phyloP scores from a whole-genome alignment of 2,113 vertebrate species.

The Glaucomys volans region DNA sequence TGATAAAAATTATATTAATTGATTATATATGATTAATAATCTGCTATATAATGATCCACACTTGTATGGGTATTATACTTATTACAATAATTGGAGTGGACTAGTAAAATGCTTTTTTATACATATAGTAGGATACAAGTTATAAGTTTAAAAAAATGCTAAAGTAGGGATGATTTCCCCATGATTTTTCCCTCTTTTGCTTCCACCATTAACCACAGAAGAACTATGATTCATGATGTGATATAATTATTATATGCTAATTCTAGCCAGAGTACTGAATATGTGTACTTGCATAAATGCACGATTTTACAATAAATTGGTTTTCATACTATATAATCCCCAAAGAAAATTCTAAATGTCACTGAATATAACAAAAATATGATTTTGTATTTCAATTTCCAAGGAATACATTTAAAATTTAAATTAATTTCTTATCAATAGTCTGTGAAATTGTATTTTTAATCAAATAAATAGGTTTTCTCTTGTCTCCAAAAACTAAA shows the following conservation, averaged over 20 bases:
- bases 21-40: neutral
- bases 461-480: neutral
- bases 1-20: neutral
- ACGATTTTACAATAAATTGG: slow-evolving; percentile 75
- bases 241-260: slow-evolving; percentile 79
- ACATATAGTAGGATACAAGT: neutral
- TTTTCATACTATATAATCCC: slow-evolving; percentile 62
- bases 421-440: slow-evolving; percentile 33
- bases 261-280: slow-evolving; percentile 74
- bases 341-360: slow-evolving; percentile 42
- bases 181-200: slow-evolving; percentile 61
- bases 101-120: neutral
- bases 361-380: slow-evolving; percentile 48
- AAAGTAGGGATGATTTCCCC: slow-evolving; percentile 49
- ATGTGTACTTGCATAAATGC: slow-evolving; percentile 65
- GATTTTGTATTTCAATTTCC: neutral
- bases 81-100: slow-evolving; percentile 22
- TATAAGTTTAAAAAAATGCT: slow-evolving; percentile 38
- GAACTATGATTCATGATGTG: slow-evolving; percentile 46
- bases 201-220: slow-evolving; percentile 64
- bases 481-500: neutral
- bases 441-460: neutral
- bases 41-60: neutral
- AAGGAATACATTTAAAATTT: slow-evolving; percentile 20
- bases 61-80: neutral